Base-by-base conservation (phyloP, 53 echinoderm and acorn worm species). In the Stichopus horrens region DNA sequence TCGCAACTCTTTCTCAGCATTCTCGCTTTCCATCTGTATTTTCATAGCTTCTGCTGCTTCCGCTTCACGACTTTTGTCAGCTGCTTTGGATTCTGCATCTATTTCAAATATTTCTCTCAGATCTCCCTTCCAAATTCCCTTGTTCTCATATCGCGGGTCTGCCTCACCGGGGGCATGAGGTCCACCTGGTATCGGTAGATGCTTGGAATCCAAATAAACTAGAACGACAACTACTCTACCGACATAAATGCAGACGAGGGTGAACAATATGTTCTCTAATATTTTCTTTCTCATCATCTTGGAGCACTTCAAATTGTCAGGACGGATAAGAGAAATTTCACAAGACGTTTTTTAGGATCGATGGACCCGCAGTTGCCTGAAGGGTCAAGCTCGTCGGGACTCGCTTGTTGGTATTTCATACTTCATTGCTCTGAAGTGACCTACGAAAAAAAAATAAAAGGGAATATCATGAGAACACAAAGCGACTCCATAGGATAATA, bases 171-270 rank as follows among this genome's bases (percentile, higher is more conserved):
- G 88, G 23, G 59, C 57, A 54, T 74, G 75, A 83, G 75, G 74
- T 22, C 86, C 86, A 21, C 88, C 92, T 14, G 88, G 7, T 10
- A 89, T 53, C 56, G 75, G 90, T 58, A 66, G 83, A 57, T 86
- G 74, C 11, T 89, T 87, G 19, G 94, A 80, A 67, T 92, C 94
- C 60, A 94, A 54, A 77, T 94, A 94, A 67, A 92, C 88, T 19
- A 92, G 73, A 9, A 94, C 94, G 9, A 94, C 80, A 2, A 91
- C 37, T 8, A 94, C 94, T 54, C 90, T 92, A 23, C 83, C 94
- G 21, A 89, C 84, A 89, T 91, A 94, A 54, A 94, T 94, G 84
- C 83, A 68, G 7, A 94, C 59, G 52, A 89, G 83, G 9, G 90
- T 53, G 16, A 92, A 89, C 37, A 94, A 66, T 79, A 92, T 58